Evolutionary conservation across 2,888 invertebrate species (phyloP).

Genomic region (Mechanitis messenoides): DNA sequence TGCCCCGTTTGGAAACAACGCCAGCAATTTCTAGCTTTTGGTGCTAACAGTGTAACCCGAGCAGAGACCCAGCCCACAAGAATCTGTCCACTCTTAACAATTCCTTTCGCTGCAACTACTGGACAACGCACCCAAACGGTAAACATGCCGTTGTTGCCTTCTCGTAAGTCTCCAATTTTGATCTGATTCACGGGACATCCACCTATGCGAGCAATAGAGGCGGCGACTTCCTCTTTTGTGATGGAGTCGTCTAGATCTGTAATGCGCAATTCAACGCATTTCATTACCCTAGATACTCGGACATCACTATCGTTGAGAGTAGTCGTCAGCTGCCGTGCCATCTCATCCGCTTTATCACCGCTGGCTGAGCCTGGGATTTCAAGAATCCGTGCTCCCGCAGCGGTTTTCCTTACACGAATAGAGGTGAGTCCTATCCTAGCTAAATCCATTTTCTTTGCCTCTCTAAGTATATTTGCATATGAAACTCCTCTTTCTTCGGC

Average conservation of each 20-base stretch:
- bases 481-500: neutral
- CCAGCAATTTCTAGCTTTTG: conserved; percentile 21
- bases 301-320: neutral
- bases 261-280: conserved; percentile 19
- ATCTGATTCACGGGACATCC: conserved; percentile 8
- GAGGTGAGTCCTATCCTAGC: neutral
- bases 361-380: neutral
- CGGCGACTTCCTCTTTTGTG: conserved; percentile 8
- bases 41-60: conserved; percentile 9
- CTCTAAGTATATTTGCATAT: neutral
- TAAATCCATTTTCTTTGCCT: neutral
- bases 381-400: neutral
- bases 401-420: neutral
- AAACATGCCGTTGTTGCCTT: neutral
- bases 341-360: neutral
- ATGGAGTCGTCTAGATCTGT: conserved; percentile 28
- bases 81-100: conserved; percentile 15
- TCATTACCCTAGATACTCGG: neutral
- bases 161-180: conserved; percentile 11
- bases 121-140: conserved; percentile 18
- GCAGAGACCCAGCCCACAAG: conserved; percentile 27
- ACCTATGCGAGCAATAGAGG: conserved; percentile 17
- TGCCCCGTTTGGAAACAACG: conserved; percentile 24
- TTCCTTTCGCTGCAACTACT: conserved; percentile 21
- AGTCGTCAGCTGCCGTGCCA: neutral